Conservation (phyloP, 2,888 invertebrate genomes). For the Dinocampus coccinellae region DNA sequence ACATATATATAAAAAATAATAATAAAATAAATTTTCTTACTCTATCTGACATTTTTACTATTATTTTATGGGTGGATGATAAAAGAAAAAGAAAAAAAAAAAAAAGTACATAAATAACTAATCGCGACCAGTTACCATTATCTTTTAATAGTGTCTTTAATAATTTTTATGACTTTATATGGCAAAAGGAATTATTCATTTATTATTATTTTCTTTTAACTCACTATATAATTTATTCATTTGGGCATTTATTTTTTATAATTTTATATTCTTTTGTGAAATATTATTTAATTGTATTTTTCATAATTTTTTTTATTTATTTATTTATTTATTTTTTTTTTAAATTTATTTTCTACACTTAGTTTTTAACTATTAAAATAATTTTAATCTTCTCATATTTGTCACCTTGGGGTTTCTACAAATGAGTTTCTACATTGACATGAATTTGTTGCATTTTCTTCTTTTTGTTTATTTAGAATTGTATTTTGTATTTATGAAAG, state of each 20-base stretch:
- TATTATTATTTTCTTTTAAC: neutral
- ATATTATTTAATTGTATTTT: neutral
- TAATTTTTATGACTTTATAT: neutral
- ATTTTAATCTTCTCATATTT: neutral
- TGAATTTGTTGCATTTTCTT: neutral
- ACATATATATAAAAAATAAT: neutral
- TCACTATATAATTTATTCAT: neutral
- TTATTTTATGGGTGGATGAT: neutral
- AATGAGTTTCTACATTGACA: neutral
- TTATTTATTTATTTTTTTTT: constrained; percentile 4
- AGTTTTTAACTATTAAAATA: neutral
- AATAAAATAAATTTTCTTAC: constrained; percentile 1
- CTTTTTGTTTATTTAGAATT: neutral
- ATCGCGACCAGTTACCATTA: constrained; percentile 4
- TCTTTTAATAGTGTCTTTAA: neutral
- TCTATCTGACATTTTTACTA: neutral
- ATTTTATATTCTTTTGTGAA: neutral
- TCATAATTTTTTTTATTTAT: constrained; percentile 5
- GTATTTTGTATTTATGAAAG: neutral
- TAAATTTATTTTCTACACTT: too few species aligned
- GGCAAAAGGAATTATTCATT: neutral
- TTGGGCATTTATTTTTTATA: constrained; percentile 11
- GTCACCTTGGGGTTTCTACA: neutral
- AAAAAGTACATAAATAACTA: neutral
- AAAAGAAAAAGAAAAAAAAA: neutral